These are phyloP conservation scores for Clarias fuscus DNA, from an alignment of 2,797 vertebrate species.

Conservation along the genomic window DNA sequence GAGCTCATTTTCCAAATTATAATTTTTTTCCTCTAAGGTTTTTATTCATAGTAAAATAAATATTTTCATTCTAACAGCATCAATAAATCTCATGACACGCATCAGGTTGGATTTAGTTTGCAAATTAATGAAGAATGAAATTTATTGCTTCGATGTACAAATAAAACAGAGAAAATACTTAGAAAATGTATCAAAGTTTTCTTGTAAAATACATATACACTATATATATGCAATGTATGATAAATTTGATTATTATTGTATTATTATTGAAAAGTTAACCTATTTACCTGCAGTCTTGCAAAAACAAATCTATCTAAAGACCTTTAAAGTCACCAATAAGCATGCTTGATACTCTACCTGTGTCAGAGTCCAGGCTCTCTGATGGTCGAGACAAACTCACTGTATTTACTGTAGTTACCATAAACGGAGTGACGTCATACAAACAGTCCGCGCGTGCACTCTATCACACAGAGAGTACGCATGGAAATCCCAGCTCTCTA, in stretches of 20 bases:
- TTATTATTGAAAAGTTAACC: background rate
- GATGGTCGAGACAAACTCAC: background rate
- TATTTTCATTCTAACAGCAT: background rate
- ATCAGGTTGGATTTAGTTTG: background rate
- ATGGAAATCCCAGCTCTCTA: background rate
- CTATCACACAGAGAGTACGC: background rate
- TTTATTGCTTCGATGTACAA: background rate
- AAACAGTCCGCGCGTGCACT: background rate
- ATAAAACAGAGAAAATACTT: background rate
- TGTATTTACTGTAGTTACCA: background rate
- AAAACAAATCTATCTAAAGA: background rate
- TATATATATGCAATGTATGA: background rate
- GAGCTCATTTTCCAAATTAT: background rate
- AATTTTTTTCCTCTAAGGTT: background rate
- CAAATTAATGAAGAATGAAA: background rate
- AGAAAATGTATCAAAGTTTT: background rate
- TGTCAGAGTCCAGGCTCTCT: background rate
- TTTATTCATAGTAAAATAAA: background rate
- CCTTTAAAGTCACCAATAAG: background rate
- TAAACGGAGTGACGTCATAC: slow-evolving; percentile 6
- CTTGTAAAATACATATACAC: background rate
- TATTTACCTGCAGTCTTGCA: background rate
- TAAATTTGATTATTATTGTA: background rate
- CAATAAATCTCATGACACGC: background rate
- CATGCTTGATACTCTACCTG: slow-evolving; percentile 6